Evolutionary conservation across 2,113 vertebrate genomes (phyloP).

Genomic region (Scytalopus superciliaris): DNA sequence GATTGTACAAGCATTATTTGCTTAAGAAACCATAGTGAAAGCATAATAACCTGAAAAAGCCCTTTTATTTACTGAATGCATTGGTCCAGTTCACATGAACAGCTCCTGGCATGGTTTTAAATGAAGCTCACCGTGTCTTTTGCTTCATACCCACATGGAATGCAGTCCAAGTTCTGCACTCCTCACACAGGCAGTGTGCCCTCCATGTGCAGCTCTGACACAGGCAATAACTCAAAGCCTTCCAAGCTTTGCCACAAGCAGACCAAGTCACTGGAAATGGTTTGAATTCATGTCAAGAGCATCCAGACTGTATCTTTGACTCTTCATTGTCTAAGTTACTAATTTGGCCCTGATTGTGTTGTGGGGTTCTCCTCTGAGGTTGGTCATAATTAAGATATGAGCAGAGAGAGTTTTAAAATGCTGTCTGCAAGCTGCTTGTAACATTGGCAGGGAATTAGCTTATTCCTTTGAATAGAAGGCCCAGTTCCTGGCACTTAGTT

Average conservation of each 20-base stretch:
- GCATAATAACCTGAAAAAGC: neutral
- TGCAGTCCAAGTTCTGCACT: neutral
- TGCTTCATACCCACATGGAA: neutral
- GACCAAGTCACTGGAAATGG: neutral
- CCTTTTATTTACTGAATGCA: neutral
- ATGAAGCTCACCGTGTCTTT: neutral
- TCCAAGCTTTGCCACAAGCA: neutral
- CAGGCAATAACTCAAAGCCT: rapidly evolving
- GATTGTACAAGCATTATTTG: neutral
- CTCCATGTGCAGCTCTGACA: neutral
- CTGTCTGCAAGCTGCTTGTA: neutral
- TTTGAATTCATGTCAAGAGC: neutral
- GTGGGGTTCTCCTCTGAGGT: neutral
- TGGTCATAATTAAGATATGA: neutral
- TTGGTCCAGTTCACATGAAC: neutral
- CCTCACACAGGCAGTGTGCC: neutral
- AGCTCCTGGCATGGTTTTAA: neutral
- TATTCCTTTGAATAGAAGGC: neutral
- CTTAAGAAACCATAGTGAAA: neutral
- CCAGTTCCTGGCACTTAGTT: neutral
- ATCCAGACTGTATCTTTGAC: neutral
- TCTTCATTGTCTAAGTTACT: neutral
- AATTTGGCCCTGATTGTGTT: neutral
- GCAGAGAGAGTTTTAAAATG: neutral
- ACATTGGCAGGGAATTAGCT: neutral